Conservation (phyloP, 1,140 invertebrate genomes). For the Macrotrachela quadricornifera region DNA sequence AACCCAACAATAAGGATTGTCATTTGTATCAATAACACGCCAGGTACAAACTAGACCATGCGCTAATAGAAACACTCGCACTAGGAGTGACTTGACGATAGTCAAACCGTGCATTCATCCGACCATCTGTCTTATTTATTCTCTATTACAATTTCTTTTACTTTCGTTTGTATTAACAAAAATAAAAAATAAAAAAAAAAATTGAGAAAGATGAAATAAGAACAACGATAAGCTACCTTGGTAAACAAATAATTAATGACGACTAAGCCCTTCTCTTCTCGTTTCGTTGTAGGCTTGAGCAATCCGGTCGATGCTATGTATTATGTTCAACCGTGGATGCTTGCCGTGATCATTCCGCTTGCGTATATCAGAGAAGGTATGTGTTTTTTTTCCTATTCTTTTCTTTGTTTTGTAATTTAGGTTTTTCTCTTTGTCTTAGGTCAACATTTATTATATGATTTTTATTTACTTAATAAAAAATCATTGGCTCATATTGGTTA, state of each 20-base stretch:
- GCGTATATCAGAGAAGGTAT: constrained; percentile 66
- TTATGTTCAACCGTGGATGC: constrained; percentile 96
- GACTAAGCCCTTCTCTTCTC: too few species aligned
- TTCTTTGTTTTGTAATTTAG: neutral
- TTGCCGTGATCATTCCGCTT: constrained; percentile 63
- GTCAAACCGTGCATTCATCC: too few species aligned
- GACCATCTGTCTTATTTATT: too few species aligned
- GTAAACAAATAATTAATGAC: too few species aligned
- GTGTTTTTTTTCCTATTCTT: constrained; percentile 5
- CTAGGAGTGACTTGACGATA: neutral
- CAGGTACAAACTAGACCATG: constrained; percentile 1
- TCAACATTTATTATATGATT: constrained; percentile 20
- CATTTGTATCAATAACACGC: constrained; percentile 3
- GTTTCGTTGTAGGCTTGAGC: constrained; percentile 43
- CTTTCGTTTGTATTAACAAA: too few species aligned
- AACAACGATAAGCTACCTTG: too few species aligned
- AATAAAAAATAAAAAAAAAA: too few species aligned
- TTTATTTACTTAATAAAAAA: constrained; percentile 33
- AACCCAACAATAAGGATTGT: constrained; percentile 6
- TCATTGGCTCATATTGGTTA: constrained; percentile 19
- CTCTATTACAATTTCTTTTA: too few species aligned
- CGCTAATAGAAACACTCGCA: constrained; percentile 5
- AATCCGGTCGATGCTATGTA: constrained; percentile 96
- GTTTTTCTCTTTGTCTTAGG: constrained; percentile 13
- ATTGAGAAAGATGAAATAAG: too few species aligned